phyloP scores from a whole-genome alignment of 2,797 vertebrate species.

The Manis crassicaudata region DNA sequence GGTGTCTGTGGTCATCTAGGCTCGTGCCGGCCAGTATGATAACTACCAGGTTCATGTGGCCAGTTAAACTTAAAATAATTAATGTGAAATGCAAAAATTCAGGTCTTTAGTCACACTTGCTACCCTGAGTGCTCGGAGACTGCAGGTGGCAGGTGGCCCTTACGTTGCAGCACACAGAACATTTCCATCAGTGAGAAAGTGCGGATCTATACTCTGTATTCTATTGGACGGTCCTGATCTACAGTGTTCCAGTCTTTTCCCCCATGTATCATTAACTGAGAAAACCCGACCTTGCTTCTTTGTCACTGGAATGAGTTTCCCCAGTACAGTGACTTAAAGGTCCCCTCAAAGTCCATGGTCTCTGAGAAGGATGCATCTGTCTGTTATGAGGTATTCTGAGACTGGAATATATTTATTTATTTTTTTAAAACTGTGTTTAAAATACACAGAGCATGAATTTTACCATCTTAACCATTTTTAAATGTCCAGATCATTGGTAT shows the following conservation, averaged over 20 bases:
- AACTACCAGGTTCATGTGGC: not conserved
- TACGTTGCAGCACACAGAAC: fast-evolving
- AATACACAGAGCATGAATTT: not conserved
- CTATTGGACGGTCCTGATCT: not conserved
- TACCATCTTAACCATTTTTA: not conserved
- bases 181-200: not conserved
- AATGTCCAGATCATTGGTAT: not conserved
- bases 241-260: not conserved
- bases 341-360: not conserved
- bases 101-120: not conserved
- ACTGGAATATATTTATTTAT: too few relatives aligned
- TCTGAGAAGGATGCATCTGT: not conserved
- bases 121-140: not conserved
- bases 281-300: not conserved
- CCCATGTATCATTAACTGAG: not conserved
- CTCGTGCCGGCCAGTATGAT: too few relatives aligned
- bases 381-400: not conserved
- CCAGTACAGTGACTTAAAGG: not conserved
- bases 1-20: not conserved
- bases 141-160: not conserved
- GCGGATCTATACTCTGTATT: not conserved
- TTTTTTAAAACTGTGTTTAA: not conserved
- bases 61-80: not conserved
- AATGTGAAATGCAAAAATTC: not conserved
- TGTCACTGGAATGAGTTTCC: not conserved